Evolutionary conservation across 1,140 invertebrate species (phyloP).

Genomic region (Hermetia illucens): DNA sequence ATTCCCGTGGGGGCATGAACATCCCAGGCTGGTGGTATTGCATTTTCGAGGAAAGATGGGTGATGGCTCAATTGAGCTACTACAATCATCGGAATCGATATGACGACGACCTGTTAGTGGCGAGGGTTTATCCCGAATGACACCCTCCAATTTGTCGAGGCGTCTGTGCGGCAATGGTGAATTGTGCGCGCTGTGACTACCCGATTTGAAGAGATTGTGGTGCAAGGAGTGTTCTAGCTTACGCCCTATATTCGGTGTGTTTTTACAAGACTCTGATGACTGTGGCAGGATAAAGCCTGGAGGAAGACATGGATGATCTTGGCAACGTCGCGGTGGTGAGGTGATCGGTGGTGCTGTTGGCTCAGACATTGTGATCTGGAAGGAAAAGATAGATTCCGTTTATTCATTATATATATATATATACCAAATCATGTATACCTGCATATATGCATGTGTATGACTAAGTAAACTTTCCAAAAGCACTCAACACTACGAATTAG

Average conservation of each 20-base stretch:
- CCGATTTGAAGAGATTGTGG: slow-evolving; percentile 1
- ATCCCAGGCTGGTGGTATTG: neutral
- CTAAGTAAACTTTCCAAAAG: too few relatives aligned
- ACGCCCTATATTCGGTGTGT: slow-evolving; percentile 3
- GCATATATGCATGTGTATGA: too few relatives aligned
- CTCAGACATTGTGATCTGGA: too few relatives aligned
- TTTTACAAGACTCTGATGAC: slow-evolving; percentile 5
- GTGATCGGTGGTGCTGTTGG: too few relatives aligned
- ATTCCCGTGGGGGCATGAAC: neutral
- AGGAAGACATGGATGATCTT: too few relatives aligned
- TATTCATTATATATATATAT: too few relatives aligned
- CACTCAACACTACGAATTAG: too few relatives aligned
- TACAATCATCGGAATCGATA: neutral
- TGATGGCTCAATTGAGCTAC: slow-evolving; percentile 2
- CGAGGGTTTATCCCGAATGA: slow-evolving; percentile 3
- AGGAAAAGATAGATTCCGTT: too few relatives aligned
- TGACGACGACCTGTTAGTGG: neutral
- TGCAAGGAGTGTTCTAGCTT: slow-evolving; percentile 1
- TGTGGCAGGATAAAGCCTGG: too few relatives aligned
- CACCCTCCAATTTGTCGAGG: slow-evolving; percentile 4
- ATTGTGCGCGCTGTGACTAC: slow-evolving; percentile 3
- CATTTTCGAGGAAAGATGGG: neutral
- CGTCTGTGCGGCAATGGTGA: slow-evolving; percentile 4
- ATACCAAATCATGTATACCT: too few relatives aligned
- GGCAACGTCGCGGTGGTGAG: too few relatives aligned